Conservation (phyloP, 2,888 invertebrate genomes). For the Patella pellucida region DNA sequence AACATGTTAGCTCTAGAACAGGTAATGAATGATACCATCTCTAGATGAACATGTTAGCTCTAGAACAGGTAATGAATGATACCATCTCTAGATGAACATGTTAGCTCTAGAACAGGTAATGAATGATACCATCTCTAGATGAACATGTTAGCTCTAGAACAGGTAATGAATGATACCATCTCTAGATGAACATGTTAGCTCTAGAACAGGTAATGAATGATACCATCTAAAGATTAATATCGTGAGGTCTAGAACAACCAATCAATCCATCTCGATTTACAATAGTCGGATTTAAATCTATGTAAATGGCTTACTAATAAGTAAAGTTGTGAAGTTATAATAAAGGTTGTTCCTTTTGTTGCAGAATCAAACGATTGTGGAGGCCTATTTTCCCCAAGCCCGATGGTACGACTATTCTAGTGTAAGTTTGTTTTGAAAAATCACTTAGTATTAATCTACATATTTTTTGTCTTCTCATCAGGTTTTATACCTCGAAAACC, state of each 20-base stretch:
- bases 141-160: neutral
- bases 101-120: neutral
- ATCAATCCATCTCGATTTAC: too few relatives aligned
- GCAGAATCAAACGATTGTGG: conserved; percentile 47
- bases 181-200: neutral
- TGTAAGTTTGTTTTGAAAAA: conserved; percentile 38
- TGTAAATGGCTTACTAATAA: too few relatives aligned
- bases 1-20: neutral
- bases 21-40: neutral
- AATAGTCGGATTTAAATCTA: too few relatives aligned
- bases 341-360: conserved; percentile 21
- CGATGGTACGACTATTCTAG: conserved; percentile 66
- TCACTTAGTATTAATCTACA: neutral
- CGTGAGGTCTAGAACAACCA: too few relatives aligned
- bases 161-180: neutral
- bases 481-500: neutral
- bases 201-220: neutral
- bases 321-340: neutral
- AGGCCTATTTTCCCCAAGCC: conserved; percentile 68
- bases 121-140: neutral
- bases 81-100: neutral
- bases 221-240: neutral
- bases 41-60: neutral
- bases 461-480: neutral
- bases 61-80: neutral